Evolutionary conservation across 2,888 invertebrate genomes (phyloP).

Genomic region (Drosophila demipolita): DNA sequence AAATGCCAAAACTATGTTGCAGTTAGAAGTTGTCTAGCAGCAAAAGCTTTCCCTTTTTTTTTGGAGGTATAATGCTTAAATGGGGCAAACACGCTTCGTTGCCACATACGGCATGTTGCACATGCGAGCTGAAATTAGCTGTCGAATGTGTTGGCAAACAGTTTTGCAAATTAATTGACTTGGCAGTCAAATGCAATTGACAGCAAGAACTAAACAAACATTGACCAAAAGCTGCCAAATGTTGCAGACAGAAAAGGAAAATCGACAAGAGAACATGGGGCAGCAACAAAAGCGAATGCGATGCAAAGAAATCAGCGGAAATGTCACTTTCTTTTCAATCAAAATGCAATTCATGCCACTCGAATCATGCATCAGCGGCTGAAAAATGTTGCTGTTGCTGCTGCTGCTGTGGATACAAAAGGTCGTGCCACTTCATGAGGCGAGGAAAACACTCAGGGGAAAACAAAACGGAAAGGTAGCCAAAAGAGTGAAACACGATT

Average conservation of each 20-base stretch:
- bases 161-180: conserved; percentile 39
- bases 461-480: conserved; percentile 62
- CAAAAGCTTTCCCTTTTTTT: conserved; percentile 12
- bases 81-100: background rate
- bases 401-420: conserved; percentile 35
- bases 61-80: conserved; percentile 3
- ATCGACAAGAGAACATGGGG: conserved; percentile 30
- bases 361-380: conserved; percentile 53
- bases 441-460: conserved; percentile 41
- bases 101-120: conserved; percentile 22
- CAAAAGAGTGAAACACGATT: conserved; percentile 67
- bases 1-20: background rate
- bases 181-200: conserved; percentile 25
- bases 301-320: conserved; percentile 74
- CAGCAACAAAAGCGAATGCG: conserved; percentile 13
- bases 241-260: conserved; percentile 48
- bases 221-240: conserved; percentile 24
- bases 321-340: conserved; percentile 82
- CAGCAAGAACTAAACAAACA: conserved; percentile 40
- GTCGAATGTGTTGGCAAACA: conserved; percentile 43
- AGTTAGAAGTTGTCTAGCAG: background rate
- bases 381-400: conserved; percentile 15
- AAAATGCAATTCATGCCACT: conserved; percentile 80
- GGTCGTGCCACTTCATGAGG: conserved; percentile 60
- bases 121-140: conserved; percentile 42